Base-by-base conservation (phyloP, 2,113 vertebrate genomes). In the Toxotes chatareus region DNA sequence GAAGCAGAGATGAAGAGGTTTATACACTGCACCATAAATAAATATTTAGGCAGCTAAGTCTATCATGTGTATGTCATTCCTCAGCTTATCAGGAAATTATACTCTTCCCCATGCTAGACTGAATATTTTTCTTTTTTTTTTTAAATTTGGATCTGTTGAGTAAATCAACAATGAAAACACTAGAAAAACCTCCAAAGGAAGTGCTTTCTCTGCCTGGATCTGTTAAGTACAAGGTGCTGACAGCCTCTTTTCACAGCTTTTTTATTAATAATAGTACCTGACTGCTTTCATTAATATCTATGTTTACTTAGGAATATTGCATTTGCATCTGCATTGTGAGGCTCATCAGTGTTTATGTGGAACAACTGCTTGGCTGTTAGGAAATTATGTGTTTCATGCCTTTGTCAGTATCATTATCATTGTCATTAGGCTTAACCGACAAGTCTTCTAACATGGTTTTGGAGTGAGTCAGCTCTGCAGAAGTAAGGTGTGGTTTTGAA, bases 401-500 rank as follows among this genome's bases (percentile, higher is more conserved):
- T 72, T 42, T 62, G 44, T 47, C 67, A 65, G 69, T 57, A 66
- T 61, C n/a, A 40, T 32, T 42, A 6, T 75, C 27, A 55, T 79
- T 79, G 69, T 74, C 36, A 6, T 78, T 44, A 32, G 1, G 10
- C 64, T 76, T 57, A 73, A 85, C 73, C 12, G 38, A 69, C 82
- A 65, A 74, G 56, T 67, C 53, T 1, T 83, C 59, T 40, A 21
- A 78, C 78, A 62, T 90, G 61, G 3, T 80, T 93, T 69, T 7
- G 21, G 31, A 79, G 78, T 88, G 90, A 90, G 76, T 89, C 90
- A 93, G 71, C 42, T 63, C 69, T 78, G 72, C 9, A 61, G 53
- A 68, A 68, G 31, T 68, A 74, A 91, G 92, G 91, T 86, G 91
- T 85, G 91, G 89, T 72, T 80, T 63, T 78, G 17, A 69, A 68